These are phyloP conservation scores for Galeopsomyia nigrocyanea DNA, from an alignment of 2,888 invertebrate species.

Conservation along the genomic window DNA sequence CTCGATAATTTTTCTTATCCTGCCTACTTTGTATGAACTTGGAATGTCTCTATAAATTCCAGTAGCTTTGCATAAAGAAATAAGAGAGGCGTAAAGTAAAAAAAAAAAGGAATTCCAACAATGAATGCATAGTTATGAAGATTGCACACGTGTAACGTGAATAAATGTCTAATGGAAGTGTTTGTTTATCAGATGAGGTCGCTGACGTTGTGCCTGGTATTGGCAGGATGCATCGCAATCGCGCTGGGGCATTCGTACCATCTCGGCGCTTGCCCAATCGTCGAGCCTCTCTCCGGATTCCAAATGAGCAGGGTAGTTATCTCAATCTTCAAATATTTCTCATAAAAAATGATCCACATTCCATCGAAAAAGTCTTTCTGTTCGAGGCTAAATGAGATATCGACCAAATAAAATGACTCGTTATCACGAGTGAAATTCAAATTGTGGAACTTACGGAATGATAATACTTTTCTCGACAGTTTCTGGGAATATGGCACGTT, in stretches of 20 bases:
- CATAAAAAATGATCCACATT: background rate
- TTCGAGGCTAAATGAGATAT: too few relatives aligned
- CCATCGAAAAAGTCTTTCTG: conserved; percentile 1
- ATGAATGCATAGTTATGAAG: background rate
- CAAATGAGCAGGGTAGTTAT: conserved; percentile 79
- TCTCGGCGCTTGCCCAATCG: conserved; percentile 80
- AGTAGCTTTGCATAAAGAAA: too few relatives aligned
- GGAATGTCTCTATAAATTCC: too few relatives aligned
- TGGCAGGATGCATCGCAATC: conserved; percentile 44
- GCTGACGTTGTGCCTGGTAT: conserved; percentile 31
- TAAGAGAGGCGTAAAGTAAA: background rate
- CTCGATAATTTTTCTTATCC: too few relatives aligned
- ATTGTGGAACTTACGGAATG: background rate
- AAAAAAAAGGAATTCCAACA: background rate
- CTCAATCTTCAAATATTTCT: background rate
- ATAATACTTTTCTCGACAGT: conserved; percentile 69
- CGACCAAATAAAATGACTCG: conserved; percentile 6
- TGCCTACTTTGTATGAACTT: too few relatives aligned
- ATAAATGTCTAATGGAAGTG: conserved; percentile 8
- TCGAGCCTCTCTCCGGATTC: conserved; percentile 81
- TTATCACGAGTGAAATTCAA: background rate
- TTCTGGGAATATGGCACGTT: conserved; percentile 85
- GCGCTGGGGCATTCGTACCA: conserved; percentile 77
- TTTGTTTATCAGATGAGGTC: conserved; percentile 47
- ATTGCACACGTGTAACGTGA: conserved; percentile 7